Percentiles rank a stretch among this genome's conserved stretches.
These are phyloP conservation scores for Scomber colias DNA, from an alignment of 2,113 vertebrate genomes.

Conservation along the genomic window DNA sequence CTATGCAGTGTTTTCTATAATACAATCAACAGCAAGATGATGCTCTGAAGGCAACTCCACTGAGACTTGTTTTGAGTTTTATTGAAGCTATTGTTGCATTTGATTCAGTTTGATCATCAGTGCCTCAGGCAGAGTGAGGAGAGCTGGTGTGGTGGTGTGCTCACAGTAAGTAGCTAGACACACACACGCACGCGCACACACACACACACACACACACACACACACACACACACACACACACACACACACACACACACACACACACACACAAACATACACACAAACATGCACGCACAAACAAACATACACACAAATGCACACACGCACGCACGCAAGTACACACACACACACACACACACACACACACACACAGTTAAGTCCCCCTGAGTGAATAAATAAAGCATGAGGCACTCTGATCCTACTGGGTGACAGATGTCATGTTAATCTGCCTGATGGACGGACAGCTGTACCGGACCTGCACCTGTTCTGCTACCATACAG, in stretches of 20 bases:
- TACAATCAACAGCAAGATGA: conserved; percentile 39
- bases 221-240: conserved; percentile 6
- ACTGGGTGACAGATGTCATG: conserved; percentile 81
- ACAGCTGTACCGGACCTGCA: conserved; percentile 54
- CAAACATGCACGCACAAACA: conserved; percentile 21
- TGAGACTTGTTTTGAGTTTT: conserved; percentile 57
- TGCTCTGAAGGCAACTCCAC: conserved; percentile 43
- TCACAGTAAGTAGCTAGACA: conserved; percentile 52
- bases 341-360: conserved; percentile 22
- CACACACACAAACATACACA: not conserved
- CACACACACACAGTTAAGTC: conserved; percentile 54
- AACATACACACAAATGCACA: conserved; percentile 19
- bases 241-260: not conserved
- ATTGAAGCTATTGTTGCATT: conserved; percentile 67
- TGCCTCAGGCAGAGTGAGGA: conserved; percentile 50
- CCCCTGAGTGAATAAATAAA: conserved; percentile 72
- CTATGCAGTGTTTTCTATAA: conserved; percentile 41
- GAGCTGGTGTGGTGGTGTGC: conserved; percentile 34
- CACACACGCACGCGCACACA: conserved; percentile 14
- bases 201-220: conserved; percentile 8
- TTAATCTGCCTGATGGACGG: conserved; percentile 78
- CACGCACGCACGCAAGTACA: conserved; percentile 3
- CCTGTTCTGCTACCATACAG: conserved; percentile 36
- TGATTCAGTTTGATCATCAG: conserved; percentile 70
- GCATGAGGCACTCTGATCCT: conserved; percentile 71